Conservation (phyloP, 2,888 invertebrate species). For the Seira musarum region DNA sequence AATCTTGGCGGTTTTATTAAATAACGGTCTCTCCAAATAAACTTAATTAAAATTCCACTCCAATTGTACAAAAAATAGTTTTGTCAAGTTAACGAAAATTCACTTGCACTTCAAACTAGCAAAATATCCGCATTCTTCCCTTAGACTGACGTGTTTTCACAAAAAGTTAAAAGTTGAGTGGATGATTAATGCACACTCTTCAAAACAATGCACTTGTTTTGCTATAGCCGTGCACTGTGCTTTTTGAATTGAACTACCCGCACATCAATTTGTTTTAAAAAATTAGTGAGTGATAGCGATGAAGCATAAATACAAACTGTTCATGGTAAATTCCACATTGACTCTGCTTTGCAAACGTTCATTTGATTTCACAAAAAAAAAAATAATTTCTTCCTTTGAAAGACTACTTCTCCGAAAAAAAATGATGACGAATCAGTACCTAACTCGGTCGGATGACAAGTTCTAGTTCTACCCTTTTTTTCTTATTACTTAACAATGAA, state of each 20-base stretch:
- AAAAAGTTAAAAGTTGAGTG: too few relatives aligned
- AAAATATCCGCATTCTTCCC: constrained; percentile 2
- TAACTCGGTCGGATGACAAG: constrained; percentile 1
- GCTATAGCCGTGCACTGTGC: too few relatives aligned
- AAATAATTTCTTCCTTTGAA: background rate
- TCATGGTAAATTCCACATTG: too few relatives aligned
- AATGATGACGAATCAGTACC: constrained; percentile 13
- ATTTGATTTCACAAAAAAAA: background rate
- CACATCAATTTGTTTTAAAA: too few relatives aligned
- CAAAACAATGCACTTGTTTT: too few relatives aligned
- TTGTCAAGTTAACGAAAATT: background rate
- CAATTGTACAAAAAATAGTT: background rate
- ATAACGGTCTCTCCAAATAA: background rate
- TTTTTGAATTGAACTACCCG: too few relatives aligned
- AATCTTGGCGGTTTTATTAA: constrained; percentile 2
- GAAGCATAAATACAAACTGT: too few relatives aligned
- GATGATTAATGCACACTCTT: too few relatives aligned
- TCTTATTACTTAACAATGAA: background rate
- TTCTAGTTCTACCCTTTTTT: background rate
- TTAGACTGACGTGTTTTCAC: background rate
- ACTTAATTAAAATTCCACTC: background rate
- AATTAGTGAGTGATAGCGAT: too few relatives aligned
- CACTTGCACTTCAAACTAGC: background rate
- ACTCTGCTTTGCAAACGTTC: background rate
- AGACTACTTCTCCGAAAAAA: background rate